These are phyloP conservation scores for Lasiurus cinereus DNA, from an alignment of 2,113 vertebrate species.

Conservation along the genomic window DNA sequence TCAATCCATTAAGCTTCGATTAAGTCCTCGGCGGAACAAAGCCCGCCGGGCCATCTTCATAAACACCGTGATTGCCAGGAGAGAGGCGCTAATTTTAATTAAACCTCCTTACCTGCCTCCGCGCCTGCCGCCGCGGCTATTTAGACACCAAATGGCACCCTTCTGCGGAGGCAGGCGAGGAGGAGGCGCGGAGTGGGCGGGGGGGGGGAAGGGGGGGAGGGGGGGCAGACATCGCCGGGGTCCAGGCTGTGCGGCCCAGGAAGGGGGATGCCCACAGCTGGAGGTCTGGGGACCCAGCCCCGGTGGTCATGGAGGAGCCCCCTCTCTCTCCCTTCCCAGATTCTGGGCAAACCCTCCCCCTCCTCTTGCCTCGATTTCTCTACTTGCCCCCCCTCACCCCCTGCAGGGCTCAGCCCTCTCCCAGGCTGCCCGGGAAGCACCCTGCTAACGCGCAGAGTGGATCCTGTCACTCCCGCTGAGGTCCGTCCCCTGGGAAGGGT, in stretches of 20 bases:
- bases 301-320: not conserved
- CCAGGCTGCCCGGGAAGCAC: not conserved
- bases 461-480: not conserved
- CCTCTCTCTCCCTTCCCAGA: not conserved
- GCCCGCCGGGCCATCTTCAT: conserved; percentile 93
- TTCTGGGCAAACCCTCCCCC: not conserved
- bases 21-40: conserved; percentile 97
- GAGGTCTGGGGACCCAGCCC: not conserved
- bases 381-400: too few relatives aligned
- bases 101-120: conserved; percentile 96
- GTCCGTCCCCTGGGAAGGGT: not conserved
- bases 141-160: conserved; percentile 93
- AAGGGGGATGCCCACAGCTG: not conserved
- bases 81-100: conserved; percentile 95
- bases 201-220: not conserved
- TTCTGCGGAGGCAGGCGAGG: conserved; percentile 80
- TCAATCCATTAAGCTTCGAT: conserved; percentile 97
- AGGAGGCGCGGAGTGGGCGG: not conserved
- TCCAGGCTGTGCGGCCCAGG: not conserved
- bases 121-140: conserved; percentile 91
- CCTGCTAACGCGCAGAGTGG: not conserved
- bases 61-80: conserved; percentile 94
- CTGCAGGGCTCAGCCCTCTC: not conserved
- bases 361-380: not conserved
- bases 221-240: not conserved